These are phyloP conservation scores for Phrynosoma platyrhinos DNA, from an alignment of 2,113 vertebrate genomes.

Conservation along the genomic window DNA sequence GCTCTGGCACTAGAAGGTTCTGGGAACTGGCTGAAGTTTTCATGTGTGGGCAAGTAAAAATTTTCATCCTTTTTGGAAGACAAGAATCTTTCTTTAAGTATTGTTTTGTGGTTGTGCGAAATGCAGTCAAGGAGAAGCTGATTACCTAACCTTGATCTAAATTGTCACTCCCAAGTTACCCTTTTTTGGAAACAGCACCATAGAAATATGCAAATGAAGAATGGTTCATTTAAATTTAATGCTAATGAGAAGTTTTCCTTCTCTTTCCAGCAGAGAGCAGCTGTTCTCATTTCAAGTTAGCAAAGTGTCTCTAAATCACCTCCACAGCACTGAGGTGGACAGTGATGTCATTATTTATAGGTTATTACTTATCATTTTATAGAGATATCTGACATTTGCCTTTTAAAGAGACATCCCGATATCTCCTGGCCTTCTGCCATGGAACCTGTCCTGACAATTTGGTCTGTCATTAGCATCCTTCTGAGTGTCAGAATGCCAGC, in stretches of 20 bases:
- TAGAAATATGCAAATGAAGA: constrained; percentile 69
- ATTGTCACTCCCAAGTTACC: constrained; percentile 39
- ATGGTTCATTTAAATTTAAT: constrained; percentile 76
- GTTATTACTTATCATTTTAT: constrained; percentile 57
- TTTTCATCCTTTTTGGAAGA: neutral
- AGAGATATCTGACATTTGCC: constrained; percentile 59
- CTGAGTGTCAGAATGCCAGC: constrained; percentile 38
- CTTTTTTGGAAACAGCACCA: constrained; percentile 49
- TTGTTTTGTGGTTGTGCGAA: constrained; percentile 17
- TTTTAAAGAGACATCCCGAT: constrained; percentile 47
- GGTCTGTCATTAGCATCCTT: constrained; percentile 1
- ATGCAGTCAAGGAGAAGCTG: neutral
- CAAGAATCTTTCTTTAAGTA: neutral
- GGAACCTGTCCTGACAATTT: neutral
- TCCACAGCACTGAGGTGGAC: constrained; percentile 47
- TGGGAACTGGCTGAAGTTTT: neutral
- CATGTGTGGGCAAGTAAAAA: neutral
- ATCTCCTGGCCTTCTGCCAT: constrained; percentile 42
- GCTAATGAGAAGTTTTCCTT: constrained; percentile 77
- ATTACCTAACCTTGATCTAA: neutral
- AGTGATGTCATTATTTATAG: constrained; percentile 63
- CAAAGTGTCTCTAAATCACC: constrained; percentile 65
- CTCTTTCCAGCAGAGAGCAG: constrained; percentile 74
- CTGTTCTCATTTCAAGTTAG: constrained; percentile 58
- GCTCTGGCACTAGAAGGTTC: neutral